These are phyloP conservation scores for Hippopotamus amphibius DNA, from an alignment of 2,113 vertebrate species.

Conservation along the genomic window DNA sequence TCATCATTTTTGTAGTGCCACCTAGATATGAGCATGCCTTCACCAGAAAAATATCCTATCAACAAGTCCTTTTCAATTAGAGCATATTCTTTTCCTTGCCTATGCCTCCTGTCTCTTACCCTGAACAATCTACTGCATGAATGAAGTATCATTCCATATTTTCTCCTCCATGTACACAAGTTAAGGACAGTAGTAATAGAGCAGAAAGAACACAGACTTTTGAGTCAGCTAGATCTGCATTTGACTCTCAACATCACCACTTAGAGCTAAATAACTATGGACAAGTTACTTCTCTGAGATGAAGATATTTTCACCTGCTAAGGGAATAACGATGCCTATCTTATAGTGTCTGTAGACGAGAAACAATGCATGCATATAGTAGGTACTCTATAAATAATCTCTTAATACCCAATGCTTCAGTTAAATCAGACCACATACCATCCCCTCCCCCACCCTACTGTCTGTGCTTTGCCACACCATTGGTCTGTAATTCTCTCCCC, in stretches of 20 bases:
- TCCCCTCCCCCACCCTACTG: fast-evolving
- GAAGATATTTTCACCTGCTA: background rate
- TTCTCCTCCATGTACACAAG: background rate
- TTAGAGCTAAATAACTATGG: background rate
- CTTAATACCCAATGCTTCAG: background rate
- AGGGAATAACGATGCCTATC: background rate
- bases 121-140: background rate
- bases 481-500: background rate
- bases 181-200: background rate
- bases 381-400: background rate
- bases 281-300: background rate
- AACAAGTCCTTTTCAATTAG: background rate
- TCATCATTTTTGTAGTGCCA: background rate
- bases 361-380: background rate
- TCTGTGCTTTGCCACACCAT: background rate
- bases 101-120: background rate
- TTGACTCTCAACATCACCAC: background rate
- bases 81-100: background rate
- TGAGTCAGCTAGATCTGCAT: background rate
- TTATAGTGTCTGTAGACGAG: background rate
- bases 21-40: conserved; percentile 24
- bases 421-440: background rate
- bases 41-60: background rate
- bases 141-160: background rate
- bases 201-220: background rate